These are phyloP conservation scores for Rhabdomys pumilio DNA, from an alignment of 2,797 vertebrate species.

Conservation along the genomic window DNA sequence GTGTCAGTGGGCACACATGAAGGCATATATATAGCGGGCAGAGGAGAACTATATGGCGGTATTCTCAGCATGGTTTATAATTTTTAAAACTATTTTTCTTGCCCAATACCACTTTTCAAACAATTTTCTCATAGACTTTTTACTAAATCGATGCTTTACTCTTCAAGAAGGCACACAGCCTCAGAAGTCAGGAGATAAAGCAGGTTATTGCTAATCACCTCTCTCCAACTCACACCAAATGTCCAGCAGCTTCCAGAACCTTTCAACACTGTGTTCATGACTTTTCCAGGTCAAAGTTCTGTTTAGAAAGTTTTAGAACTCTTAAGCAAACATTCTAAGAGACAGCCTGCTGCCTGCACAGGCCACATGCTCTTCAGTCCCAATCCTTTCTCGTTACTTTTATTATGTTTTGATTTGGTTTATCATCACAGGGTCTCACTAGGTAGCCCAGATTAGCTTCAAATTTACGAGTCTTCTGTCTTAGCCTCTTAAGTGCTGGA, in stretches of 20 bases:
- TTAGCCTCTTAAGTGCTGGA: not conserved
- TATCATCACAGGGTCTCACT: not conserved
- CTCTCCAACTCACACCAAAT: constrained; percentile 34
- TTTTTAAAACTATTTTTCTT: not conserved
- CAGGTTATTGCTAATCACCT: not conserved
- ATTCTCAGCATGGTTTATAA: not conserved
- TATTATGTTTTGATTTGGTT: not conserved
- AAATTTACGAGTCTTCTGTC: not conserved
- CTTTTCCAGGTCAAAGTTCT: constrained; percentile 53
- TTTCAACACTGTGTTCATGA: constrained; percentile 45
- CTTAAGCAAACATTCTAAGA: constrained; percentile 41
- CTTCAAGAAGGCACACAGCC: constrained; percentile 49
- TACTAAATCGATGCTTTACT: constrained; percentile 63
- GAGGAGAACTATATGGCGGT: not conserved
- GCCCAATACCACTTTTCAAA: not conserved
- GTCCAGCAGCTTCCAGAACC: constrained; percentile 34
- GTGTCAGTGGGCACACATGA: not conserved
- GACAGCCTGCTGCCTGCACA: not conserved
- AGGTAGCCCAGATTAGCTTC: not conserved
- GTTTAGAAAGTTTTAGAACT: not conserved
- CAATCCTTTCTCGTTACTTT: not conserved
- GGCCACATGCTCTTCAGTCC: not conserved
- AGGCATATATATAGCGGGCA: not conserved
- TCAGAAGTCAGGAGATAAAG: constrained; percentile 20
- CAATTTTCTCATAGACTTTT: constrained; percentile 10